Evolutionary conservation across 2,113 vertebrate species (phyloP).

Genomic region (Petromus typicus): DNA sequence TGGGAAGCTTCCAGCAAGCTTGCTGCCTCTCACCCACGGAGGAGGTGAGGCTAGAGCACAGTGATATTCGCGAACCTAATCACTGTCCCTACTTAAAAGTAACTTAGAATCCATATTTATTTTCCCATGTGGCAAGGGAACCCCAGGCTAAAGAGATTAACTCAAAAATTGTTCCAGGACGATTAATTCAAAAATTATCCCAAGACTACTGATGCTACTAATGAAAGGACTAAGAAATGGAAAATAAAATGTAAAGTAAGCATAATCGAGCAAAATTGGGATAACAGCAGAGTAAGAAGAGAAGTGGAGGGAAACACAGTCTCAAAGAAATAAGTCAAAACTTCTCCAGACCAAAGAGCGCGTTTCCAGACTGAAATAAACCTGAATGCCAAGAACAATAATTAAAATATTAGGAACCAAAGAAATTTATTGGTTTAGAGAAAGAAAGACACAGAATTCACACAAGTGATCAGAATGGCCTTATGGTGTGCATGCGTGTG

Average conservation of each 20-base stretch:
- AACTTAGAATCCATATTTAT: neutral
- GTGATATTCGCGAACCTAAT: neutral
- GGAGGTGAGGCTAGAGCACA: neutral
- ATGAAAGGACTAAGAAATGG: neutral
- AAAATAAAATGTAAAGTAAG: neutral
- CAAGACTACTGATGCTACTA: neutral
- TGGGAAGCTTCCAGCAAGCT: neutral
- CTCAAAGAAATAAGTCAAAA: neutral
- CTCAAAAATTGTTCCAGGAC: neutral
- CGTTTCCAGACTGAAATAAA: constrained; percentile 1
- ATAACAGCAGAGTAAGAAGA: neutral
- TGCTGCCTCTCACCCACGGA: neutral
- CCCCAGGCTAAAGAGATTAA: neutral
- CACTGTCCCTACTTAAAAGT: neutral
- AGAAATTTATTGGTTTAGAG: neutral
- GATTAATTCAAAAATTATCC: neutral
- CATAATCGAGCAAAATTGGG: neutral
- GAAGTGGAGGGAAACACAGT: neutral
- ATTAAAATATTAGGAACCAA: neutral
- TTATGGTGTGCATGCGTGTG: neutral
- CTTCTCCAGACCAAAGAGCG: neutral
- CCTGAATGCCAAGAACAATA: neutral
- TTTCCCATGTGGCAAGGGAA: neutral
- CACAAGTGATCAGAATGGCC: neutral
- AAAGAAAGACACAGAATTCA: constrained; percentile 4